Base-by-base conservation (phyloP, 1,140 invertebrate genomes). In the Theocolax elegans region DNA sequence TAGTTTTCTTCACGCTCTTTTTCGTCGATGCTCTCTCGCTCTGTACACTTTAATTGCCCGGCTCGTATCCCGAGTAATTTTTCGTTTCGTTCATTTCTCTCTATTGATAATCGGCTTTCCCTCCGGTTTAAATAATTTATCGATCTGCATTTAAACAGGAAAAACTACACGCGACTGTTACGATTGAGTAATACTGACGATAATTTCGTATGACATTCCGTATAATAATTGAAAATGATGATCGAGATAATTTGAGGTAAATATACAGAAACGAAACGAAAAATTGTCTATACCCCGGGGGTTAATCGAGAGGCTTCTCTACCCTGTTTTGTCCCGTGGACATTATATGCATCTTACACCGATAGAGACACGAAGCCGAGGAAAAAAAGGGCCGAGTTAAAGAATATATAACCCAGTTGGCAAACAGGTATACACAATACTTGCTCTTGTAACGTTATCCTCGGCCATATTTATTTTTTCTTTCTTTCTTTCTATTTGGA, bases 41-140 rank as follows among this genome's bases (percentile, higher is more conserved):
- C 29, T 58, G 0, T 46, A 48, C 13, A 48, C 27, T 67, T 59
- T 53, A 25, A 65, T 65, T 53, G 51, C 35, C 15, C 25, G n/a
- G 21, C 21, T 35, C 27, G n/a, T n/a, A 31, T 19, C 12, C 62
- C 66, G 62, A 67, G 62, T 67, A 74, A 79, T 72, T 73, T 62
- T 60, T 71, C 56, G 64, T 40, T n/a, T n/a, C n/a, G n/a, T n/a
- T n/a, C n/a, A n/a, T n/a, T n/a, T n/a, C n/a, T n/a, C n/a, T n/a
- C n/a, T n/a, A n/a, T n/a, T n/a, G n/a, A n/a, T n/a, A n/a, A n/a
- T n/a, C n/a, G n/a, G n/a, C n/a, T n/a, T n/a, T n/a, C n/a, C n/a
- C n/a, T n/a, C n/a, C n/a, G n/a, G n/a, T n/a, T n/a, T n/a, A n/a
- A n/a, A n/a, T n/a, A n/a, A n/a, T n/a, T n/a, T n/a, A n/a, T n/a